These are phyloP conservation scores for Oriolus oriolus DNA, from an alignment of 2,113 vertebrate genomes.

Conservation along the genomic window DNA sequence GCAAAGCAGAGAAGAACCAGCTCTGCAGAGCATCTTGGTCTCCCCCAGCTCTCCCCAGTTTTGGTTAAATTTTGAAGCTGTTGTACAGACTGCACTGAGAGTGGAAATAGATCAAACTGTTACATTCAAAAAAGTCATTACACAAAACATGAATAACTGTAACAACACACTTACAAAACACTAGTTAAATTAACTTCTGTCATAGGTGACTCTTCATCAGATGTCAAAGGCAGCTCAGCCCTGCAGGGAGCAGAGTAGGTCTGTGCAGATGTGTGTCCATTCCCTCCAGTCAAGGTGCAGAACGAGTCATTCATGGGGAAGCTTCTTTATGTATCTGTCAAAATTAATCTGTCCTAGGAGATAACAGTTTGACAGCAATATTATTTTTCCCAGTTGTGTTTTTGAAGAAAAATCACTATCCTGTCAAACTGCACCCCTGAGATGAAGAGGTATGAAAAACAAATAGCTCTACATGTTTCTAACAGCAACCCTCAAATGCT, in stretches of 20 bases:
- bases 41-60: rapidly evolving
- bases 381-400: not conserved
- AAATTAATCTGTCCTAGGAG: not conserved
- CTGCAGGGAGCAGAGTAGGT: not conserved
- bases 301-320: not conserved
- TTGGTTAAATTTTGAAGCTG: rapidly evolving
- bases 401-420: not conserved
- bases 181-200: not conserved
- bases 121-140: not conserved
- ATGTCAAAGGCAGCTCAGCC: not conserved
- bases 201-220: not conserved
- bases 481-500: not conserved
- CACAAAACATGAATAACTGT: not conserved
- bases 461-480: not conserved
- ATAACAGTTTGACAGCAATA: not conserved
- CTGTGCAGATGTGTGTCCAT: not conserved
- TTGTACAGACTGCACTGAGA: not conserved
- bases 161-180: not conserved
- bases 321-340: not conserved
- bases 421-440: not conserved
- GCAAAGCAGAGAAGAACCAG: not conserved
- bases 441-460: conserved; percentile 15
- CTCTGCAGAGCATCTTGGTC: not conserved
- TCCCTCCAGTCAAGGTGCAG: not conserved
- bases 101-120: not conserved